Conservation (phyloP, 2,888 invertebrate genomes). For the Ichneumon xanthorius region DNA sequence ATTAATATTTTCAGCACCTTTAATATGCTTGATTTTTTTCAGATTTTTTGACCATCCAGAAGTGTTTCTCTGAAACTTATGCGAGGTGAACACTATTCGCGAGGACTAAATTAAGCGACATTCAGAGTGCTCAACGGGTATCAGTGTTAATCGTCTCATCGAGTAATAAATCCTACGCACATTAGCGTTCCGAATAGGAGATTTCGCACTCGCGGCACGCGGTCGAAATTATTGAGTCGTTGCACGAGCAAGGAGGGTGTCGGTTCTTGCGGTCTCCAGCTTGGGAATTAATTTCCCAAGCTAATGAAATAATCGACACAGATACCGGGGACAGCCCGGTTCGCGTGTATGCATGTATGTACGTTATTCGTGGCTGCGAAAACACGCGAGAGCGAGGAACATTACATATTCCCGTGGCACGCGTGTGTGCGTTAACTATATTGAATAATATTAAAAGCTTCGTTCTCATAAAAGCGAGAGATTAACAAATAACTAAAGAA, state of each 20-base stretch:
- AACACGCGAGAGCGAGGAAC: background rate
- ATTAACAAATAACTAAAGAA: conserved; percentile 10
- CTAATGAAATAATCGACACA: conserved; percentile 31
- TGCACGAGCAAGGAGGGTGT: background rate
- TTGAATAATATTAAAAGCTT: conserved; percentile 6
- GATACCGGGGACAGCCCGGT: background rate
- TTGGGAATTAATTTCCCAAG: conserved; percentile 21
- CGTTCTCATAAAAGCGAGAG: background rate
- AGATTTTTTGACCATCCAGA: too few species aligned
- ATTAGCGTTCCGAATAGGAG: background rate
- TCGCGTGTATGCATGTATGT: background rate
- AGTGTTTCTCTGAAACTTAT: too few species aligned
- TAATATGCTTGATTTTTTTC: too few species aligned
- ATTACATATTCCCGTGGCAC: background rate
- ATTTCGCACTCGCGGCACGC: conserved; percentile 11
- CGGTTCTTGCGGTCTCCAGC: conserved; percentile 4
- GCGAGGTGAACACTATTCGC: too few species aligned
- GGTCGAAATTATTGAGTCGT: background rate
- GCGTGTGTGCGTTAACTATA: background rate
- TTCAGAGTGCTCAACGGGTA: too few species aligned
- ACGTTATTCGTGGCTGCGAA: background rate
- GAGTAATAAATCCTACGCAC: background rate
- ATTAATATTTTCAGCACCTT: too few species aligned
- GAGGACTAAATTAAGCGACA: too few species aligned
- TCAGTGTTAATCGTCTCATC: background rate